Conservation (phyloP, 1,140 invertebrate species). For the Nasonia vitripennis region DNA sequence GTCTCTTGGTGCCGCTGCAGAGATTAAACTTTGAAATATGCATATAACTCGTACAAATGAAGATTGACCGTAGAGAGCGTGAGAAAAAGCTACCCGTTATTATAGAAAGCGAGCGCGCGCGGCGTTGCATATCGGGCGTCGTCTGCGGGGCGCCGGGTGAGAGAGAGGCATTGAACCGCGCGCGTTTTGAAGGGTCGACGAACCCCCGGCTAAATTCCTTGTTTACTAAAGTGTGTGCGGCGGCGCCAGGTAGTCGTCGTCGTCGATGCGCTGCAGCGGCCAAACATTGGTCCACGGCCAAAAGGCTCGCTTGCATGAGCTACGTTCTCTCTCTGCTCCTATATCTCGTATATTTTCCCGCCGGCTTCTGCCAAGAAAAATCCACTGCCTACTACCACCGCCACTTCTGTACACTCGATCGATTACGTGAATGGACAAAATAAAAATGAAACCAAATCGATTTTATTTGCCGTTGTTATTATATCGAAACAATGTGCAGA, state of each 20-base stretch:
- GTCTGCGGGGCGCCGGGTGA: background rate
- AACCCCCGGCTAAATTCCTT: constrained; percentile 48
- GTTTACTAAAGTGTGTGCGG: constrained; percentile 40
- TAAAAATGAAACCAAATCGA: too few species aligned
- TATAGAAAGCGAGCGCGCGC: background rate
- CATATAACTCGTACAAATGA: too few species aligned
- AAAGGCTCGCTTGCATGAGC: constrained; percentile 23
- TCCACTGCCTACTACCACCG: too few species aligned
- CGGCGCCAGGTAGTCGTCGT: constrained; percentile 51
- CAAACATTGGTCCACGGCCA: constrained; percentile 51
- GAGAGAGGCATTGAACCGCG: constrained; percentile 7
- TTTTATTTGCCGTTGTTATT: too few species aligned
- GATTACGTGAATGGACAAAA: too few species aligned
- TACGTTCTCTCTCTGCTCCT: background rate
- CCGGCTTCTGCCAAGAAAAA: constrained; percentile 7
- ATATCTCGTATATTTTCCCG: constrained; percentile 5
- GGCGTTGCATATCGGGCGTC: background rate
- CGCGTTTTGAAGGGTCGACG: constrained; percentile 48
- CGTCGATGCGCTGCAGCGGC: background rate
- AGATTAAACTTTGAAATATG: too few species aligned
- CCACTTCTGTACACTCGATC: too few species aligned
- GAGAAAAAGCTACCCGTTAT: constrained; percentile 2
- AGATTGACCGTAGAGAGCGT: background rate
- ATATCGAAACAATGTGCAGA: too few species aligned
- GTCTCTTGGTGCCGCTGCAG: too few species aligned